phyloP scores from a whole-genome alignment of 1,140 invertebrate genomes.

The Brachionus manjavacas region DNA sequence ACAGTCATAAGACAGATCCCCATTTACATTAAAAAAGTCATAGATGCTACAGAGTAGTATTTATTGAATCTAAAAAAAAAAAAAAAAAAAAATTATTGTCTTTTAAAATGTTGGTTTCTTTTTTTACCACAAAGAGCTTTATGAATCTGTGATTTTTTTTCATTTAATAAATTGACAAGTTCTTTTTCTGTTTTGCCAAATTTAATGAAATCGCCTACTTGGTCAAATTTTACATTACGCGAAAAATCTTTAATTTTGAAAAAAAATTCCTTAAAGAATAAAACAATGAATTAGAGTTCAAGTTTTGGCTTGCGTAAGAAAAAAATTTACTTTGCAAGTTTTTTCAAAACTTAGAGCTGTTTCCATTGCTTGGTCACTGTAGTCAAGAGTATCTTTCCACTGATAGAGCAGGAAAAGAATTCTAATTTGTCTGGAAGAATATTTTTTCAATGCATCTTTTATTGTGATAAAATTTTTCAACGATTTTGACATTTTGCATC shows the following conservation, averaged over 20 bases:
- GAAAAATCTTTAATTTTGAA: constrained; percentile 83
- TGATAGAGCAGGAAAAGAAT: constrained; percentile 91
- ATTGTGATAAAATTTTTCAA: constrained; percentile 98
- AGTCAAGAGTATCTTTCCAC: constrained; percentile 97
- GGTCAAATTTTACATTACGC: constrained; percentile 54
- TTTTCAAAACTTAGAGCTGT: constrained; percentile 85
- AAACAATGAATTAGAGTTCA: no score
- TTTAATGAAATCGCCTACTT: constrained; percentile 55
- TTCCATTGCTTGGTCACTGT: constrained; percentile 90
- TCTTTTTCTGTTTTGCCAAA: constrained; percentile 56
- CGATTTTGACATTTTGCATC: constrained; percentile 99
- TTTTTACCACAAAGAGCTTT: constrained; percentile 69
- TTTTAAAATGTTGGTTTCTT: background rate
- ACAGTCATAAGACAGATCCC: no score
- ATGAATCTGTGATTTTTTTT: constrained; percentile 70
- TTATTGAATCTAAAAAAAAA: constrained; percentile 75
- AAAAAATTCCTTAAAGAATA: constrained; percentile 76
- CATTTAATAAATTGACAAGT: constrained; percentile 59
- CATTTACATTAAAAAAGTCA: background rate
- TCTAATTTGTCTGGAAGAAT: constrained; percentile 80
- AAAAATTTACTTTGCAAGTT: constrained; percentile 68
- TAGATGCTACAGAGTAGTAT: constrained; percentile 66
- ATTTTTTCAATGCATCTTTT: constrained; percentile 77
- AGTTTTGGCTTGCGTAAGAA: background rate
- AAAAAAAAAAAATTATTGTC: background rate